Conservation (phyloP, 2,113 vertebrate species). For the Emberiza fucata region DNA sequence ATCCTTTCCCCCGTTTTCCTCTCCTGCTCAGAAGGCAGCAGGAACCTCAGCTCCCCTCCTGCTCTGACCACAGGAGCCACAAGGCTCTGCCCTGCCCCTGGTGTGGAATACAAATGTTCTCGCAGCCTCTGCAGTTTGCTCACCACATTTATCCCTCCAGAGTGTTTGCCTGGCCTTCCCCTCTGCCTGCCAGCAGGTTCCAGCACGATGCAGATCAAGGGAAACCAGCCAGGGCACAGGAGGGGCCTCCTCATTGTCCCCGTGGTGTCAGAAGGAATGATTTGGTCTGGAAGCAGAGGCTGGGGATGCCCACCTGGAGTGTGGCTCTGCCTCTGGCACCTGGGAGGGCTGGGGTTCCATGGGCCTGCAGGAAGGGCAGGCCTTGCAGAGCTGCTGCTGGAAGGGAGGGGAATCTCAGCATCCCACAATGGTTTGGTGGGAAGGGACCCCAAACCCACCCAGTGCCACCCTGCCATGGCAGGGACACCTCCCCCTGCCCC, state of each 20-base stretch:
- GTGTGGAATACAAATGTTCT: background rate
- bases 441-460: accelerated
- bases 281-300: background rate
- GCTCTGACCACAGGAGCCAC: background rate
- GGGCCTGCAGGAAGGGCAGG: background rate
- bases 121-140: background rate
- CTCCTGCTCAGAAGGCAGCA: background rate
- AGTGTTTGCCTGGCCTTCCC: background rate
- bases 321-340: background rate
- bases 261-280: accelerated
- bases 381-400: background rate
- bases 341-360: accelerated
- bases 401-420: background rate
- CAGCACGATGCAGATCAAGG: background rate
- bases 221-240: background rate
- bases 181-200: background rate
- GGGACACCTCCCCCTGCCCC: background rate
- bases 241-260: background rate
- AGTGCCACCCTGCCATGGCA: background rate
- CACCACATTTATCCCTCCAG: background rate
- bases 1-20: background rate
- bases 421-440: too few species aligned
- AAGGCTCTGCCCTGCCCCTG: background rate
- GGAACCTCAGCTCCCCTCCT: background rate
- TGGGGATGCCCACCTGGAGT: accelerated